A percentile compares a stretch with the other conserved stretches of the same genome.
phyloP scores from a whole-genome alignment of 2,797 vertebrate species.

The Chrosomus eos region DNA sequence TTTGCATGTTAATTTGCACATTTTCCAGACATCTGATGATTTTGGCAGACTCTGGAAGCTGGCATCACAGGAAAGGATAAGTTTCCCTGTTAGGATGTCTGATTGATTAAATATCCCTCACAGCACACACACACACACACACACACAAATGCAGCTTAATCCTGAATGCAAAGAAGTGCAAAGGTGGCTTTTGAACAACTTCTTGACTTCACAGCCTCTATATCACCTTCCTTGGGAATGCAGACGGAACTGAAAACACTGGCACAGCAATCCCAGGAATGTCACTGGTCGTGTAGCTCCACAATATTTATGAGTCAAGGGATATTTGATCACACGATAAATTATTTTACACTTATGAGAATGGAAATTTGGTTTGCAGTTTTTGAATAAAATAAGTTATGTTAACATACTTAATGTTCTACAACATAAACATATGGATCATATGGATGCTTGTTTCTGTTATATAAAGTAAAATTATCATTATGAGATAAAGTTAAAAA shows the following conservation, averaged over 20 bases:
- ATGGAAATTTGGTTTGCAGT: background rate
- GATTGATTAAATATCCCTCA: conserved; percentile 11
- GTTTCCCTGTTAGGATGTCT: background rate
- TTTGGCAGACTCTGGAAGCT: background rate
- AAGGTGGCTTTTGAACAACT: background rate
- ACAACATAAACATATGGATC: background rate
- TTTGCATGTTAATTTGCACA: background rate
- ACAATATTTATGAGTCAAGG: conserved; percentile 13
- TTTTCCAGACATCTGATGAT: background rate
- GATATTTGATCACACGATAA: background rate
- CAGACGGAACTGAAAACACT: conserved; percentile 25
- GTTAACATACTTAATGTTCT: background rate
- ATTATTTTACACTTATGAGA: background rate
- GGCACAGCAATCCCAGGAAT: conserved; percentile 24
- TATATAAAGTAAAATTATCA: background rate
- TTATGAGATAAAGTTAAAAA: background rate
- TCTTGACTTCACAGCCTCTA: conserved; percentile 7
- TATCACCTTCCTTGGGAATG: conserved; percentile 28
- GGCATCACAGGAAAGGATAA: background rate
- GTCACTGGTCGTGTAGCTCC: background rate
- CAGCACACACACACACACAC: background rate
- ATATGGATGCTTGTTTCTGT: background rate
- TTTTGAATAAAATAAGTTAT: background rate
- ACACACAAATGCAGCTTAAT: background rate
- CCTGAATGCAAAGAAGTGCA: background rate